Evolutionary conservation across 2,797 vertebrate species (phyloP).

Genomic region (Paedocypris micromegethes): DNA sequence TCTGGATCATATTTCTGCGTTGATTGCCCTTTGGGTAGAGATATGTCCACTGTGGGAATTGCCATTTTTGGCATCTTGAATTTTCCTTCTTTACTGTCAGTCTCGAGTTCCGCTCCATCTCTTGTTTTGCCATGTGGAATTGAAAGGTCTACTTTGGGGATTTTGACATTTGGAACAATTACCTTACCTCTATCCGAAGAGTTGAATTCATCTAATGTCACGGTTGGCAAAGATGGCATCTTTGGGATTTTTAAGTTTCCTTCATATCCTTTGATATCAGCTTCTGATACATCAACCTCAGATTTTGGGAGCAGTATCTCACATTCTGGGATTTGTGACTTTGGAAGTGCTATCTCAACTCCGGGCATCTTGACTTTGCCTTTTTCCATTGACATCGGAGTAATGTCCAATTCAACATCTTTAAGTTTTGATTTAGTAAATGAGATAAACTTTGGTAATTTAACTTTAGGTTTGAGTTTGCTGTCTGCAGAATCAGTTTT

Average conservation of each 20-base stretch:
- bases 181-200: slow-evolving; percentile 2
- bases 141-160: slow-evolving; percentile 59
- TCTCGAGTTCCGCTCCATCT: slow-evolving; percentile 37
- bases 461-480: slow-evolving; percentile 59
- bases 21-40: slow-evolving; percentile 49
- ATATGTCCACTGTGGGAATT: slow-evolving; percentile 55
- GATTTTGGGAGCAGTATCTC: slow-evolving; percentile 65
- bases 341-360: slow-evolving; percentile 67
- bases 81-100: slow-evolving; percentile 26
- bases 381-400: slow-evolving; percentile 49
- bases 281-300: slow-evolving; percentile 67
- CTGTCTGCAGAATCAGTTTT: slow-evolving; percentile 46
- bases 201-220: slow-evolving; percentile 43
- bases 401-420: slow-evolving; percentile 48
- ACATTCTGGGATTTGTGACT: slow-evolving; percentile 59
- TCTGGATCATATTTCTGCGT: slow-evolving; percentile 33
- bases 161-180: slow-evolving; percentile 47
- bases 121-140: slow-evolving; percentile 49
- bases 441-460: slow-evolving; percentile 61
- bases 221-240: slow-evolving; percentile 62
- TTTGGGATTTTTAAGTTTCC: slow-evolving; percentile 69
- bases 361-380: slow-evolving; percentile 65
- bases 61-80: slow-evolving; percentile 47
- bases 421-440: slow-evolving; percentile 55
- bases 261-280: slow-evolving; percentile 65